phyloP scores from a whole-genome alignment of 1,140 invertebrate species.

The Bilobella aurantiaca region DNA sequence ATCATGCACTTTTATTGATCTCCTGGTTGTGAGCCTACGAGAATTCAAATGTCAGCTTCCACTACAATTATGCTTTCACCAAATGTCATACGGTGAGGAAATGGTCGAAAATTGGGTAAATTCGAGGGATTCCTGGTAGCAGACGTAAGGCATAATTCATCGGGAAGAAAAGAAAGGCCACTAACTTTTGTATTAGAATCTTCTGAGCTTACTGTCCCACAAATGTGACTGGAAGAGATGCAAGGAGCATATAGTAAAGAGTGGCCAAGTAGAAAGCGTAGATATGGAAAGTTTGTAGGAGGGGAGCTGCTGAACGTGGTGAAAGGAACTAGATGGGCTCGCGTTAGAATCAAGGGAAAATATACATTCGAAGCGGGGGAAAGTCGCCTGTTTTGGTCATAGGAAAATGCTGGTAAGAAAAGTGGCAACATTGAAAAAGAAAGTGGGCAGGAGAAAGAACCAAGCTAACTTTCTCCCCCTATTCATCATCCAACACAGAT shows the following conservation, averaged over 20 bases:
- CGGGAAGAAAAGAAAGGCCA: too few species aligned
- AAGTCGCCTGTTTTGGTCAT: not conserved
- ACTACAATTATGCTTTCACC: not conserved
- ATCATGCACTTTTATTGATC: not conserved
- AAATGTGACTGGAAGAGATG: too few species aligned
- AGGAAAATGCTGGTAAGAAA: not conserved
- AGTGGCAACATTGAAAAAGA: not conserved
- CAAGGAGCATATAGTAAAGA: not conserved
- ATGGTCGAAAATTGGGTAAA: too few species aligned
- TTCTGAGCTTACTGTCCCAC: too few species aligned
- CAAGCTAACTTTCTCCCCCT: not conserved
- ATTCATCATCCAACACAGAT: not conserved
- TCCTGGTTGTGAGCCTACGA: not conserved
- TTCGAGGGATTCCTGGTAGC: too few species aligned
- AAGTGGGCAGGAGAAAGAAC: not conserved
- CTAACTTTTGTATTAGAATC: too few species aligned
- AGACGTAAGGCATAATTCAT: too few species aligned
- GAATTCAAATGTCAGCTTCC: not conserved
- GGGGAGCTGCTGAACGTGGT: not conserved
- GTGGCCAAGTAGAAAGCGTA: not conserved
- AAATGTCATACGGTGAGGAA: too few species aligned
- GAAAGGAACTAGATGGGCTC: not conserved
- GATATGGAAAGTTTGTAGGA: not conserved
- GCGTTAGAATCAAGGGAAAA: not conserved
- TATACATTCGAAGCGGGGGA: not conserved